Percentiles rank a stretch among this genome's conserved stretches.
Conservation (phyloP, 2,888 invertebrate genomes). For the Apamea sordens region DNA sequence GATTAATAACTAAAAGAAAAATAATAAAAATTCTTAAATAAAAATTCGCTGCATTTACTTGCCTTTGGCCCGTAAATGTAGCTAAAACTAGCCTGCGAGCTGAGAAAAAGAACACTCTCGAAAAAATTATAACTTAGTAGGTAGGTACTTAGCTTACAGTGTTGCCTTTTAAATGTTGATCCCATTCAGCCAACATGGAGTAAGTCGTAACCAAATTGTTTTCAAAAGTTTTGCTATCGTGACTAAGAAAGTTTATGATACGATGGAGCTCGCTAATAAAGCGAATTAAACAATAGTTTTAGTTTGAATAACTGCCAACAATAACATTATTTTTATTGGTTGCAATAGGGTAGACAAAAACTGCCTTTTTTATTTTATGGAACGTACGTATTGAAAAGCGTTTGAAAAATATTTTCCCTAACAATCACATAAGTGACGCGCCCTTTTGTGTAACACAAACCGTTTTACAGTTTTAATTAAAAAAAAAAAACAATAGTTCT, state of each 20-base stretch:
- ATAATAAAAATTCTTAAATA: too few species aligned
- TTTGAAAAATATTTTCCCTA: slow-evolving; percentile 15
- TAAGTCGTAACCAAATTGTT: background rate
- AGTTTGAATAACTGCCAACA: background rate
- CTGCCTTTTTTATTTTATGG: background rate
- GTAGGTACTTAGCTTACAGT: background rate
- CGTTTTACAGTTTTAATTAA: slow-evolving; percentile 14
- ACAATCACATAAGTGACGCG: background rate
- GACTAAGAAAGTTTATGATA: background rate
- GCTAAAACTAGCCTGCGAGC: too few species aligned
- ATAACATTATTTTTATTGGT: background rate
- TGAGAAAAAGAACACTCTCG: too few species aligned
- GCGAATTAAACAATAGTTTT: background rate
- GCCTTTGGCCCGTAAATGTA: too few species aligned
- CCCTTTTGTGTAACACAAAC: slow-evolving; percentile 8
- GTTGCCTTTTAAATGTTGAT: background rate
- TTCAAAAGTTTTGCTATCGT: background rate
- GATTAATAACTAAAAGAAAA: too few species aligned
- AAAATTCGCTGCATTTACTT: too few species aligned
- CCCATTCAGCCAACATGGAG: background rate
- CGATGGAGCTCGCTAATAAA: background rate
- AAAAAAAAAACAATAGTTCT: slow-evolving; percentile 1
- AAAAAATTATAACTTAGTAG: background rate
- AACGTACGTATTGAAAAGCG: background rate
- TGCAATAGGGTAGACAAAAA: background rate